Conservation (phyloP, 2,888 invertebrate genomes). For the Drosophila tripunctata region DNA sequence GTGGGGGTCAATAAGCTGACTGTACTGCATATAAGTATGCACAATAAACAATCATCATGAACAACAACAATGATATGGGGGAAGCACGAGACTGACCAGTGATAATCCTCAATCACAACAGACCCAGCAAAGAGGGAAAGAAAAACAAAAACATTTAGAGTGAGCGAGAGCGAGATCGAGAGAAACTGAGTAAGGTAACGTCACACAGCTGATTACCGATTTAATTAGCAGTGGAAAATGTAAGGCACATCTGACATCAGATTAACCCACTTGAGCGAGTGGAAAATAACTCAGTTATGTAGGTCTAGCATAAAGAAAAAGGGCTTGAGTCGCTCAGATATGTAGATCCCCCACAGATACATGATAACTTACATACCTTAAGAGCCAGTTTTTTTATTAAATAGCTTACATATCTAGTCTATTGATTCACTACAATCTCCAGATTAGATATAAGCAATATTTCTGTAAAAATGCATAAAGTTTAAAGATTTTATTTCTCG, state of each 20-base stretch:
- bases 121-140: background rate
- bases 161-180: background rate
- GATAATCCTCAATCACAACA: constrained; percentile 34
- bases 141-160: background rate
- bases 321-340: background rate
- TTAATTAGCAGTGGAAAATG: constrained; percentile 44
- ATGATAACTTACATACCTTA: constrained; percentile 8
- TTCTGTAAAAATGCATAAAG: no score
- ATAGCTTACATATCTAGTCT: no score
- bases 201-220: constrained; percentile 42
- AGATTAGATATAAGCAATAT: no score
- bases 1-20: constrained; percentile 63
- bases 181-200: constrained; percentile 18
- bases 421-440: no score
- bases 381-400: no score
- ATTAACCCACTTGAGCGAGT: constrained; percentile 53
- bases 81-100: constrained; percentile 39
- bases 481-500: no score
- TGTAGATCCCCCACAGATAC: constrained; percentile 4
- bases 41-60: constrained; percentile 20
- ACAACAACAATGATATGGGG: constrained; percentile 32
- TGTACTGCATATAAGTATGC: background rate
- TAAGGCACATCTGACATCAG: constrained; percentile 26
- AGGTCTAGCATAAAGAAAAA: constrained; percentile 1
- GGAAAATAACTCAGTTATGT: constrained; percentile 36